These are phyloP conservation scores for Drosophila sturtevanti DNA, from an alignment of 1,140 invertebrate genomes.

Conservation along the genomic window DNA sequence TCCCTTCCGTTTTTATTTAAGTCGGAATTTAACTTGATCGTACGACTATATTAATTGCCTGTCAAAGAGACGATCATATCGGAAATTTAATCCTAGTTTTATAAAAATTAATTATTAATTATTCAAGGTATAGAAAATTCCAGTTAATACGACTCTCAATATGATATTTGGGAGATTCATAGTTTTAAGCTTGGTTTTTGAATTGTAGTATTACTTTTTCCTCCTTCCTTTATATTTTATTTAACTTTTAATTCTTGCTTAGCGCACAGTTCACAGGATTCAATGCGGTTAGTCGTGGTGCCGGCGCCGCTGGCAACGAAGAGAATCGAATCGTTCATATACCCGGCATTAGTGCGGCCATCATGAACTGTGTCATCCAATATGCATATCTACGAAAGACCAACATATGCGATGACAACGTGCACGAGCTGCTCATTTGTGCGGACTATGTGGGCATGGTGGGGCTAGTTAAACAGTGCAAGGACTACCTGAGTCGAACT, in stretches of 20 bases:
- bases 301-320: constrained; percentile 84
- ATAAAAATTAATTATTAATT: no score
- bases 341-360: constrained; percentile 89
- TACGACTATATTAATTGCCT: no score
- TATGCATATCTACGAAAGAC: constrained; percentile 91
- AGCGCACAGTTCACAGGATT: constrained; percentile 91
- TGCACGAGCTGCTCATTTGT: constrained; percentile 88
- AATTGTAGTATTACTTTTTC: constrained; percentile 5
- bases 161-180: no score
- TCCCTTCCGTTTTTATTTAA: no score
- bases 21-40: no score
- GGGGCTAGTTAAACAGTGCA: constrained; percentile 90
- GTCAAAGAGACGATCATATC: no score
- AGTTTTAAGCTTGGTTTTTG: no score
- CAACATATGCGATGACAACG: constrained; percentile 89
- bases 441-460: constrained; percentile 92
- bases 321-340: constrained; percentile 84
- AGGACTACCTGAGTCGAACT: constrained; percentile 87
- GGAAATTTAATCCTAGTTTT: no score
- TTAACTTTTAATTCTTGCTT: constrained; percentile 54
- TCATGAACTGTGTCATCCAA: constrained; percentile 90
- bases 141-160: no score
- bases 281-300: constrained; percentile 83
- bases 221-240: neutral
- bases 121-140: no score